These are phyloP conservation scores for Syngnathus typhle DNA, from an alignment of 2,113 vertebrate genomes.

Conservation along the genomic window DNA sequence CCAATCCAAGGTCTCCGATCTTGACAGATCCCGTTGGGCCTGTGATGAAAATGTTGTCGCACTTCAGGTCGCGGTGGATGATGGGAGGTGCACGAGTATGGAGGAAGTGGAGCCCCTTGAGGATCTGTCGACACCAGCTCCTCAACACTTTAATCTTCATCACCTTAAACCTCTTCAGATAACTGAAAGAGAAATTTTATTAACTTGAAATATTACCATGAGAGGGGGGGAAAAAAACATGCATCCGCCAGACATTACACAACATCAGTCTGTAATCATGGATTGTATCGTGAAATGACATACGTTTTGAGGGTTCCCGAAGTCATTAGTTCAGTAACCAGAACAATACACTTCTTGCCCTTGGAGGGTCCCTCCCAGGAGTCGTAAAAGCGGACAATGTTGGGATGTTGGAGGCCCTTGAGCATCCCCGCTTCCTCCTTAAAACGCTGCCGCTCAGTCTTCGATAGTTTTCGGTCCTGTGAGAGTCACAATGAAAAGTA, in stretches of 20 bases:
- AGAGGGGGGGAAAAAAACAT: neutral
- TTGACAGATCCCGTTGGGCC: slow-evolving; percentile 97
- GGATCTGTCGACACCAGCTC: slow-evolving; percentile 96
- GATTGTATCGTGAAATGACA: slow-evolving; percentile 46
- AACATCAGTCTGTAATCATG: neutral
- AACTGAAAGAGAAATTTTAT: slow-evolving; percentile 65
- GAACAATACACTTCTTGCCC: slow-evolving; percentile 95
- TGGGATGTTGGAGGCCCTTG: slow-evolving; percentile 96
- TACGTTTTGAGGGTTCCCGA: slow-evolving; percentile 98
- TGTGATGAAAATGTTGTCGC: slow-evolving; percentile 99
- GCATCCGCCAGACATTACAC: neutral
- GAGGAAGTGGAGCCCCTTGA: slow-evolving; percentile 96
- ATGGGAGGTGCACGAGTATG: slow-evolving; percentile 94
- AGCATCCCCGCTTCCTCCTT: slow-evolving; percentile 98
- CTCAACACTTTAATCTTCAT: slow-evolving; percentile 99
- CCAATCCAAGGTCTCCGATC: slow-evolving; percentile 94
- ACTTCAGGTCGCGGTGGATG: slow-evolving; percentile 96
- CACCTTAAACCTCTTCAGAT: slow-evolving; percentile 96
- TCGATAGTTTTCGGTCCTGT: slow-evolving; percentile 93
- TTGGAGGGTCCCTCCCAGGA: slow-evolving; percentile 97
- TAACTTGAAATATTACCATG: neutral
- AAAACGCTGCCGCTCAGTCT: slow-evolving; percentile 91
- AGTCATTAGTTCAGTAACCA: slow-evolving; percentile 98
- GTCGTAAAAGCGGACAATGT: slow-evolving; percentile 98
- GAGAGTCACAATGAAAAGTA: slow-evolving; percentile 31